Evolutionary conservation across 2,113 vertebrate species (phyloP).

Genomic region (Hoplias malabaricus): DNA sequence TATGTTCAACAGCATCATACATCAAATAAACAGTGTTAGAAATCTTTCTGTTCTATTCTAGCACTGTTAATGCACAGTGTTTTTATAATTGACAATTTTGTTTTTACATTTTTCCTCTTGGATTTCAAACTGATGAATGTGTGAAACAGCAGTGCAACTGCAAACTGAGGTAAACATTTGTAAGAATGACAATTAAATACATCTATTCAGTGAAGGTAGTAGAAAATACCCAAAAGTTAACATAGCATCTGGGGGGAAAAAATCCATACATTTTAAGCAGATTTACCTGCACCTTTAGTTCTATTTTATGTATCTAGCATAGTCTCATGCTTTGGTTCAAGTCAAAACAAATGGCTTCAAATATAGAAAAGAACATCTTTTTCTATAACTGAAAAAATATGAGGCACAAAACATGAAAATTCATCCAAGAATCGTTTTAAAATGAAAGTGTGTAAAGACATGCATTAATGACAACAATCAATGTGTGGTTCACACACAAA

Average conservation of each 20-base stretch:
- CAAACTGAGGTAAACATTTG: neutral
- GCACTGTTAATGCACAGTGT: too few relatives aligned
- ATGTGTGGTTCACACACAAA: neutral
- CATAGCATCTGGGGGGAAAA: neutral
- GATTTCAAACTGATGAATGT: neutral
- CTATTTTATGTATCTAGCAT: neutral
- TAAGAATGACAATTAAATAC: neutral
- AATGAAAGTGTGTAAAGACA: neutral
- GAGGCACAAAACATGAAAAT: conserved; percentile 20
- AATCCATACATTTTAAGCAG: neutral
- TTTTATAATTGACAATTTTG: too few relatives aligned
- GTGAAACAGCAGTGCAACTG: neutral
- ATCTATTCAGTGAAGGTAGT: neutral
- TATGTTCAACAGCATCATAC: too few relatives aligned
- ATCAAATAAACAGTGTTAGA: too few relatives aligned
- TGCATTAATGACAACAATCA: neutral
- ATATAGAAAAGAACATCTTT: neutral
- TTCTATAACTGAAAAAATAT: neutral
- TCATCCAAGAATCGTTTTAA: neutral
- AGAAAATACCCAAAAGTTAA: neutral
- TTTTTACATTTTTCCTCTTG: neutral
- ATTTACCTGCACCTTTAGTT: neutral
- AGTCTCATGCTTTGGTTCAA: neutral
- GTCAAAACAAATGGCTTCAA: neutral
- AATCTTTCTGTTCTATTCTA: too few relatives aligned